Evolutionary conservation across 1,140 invertebrate species (phyloP), one percentile per base, ranked within the genome.

Genomic region (Diabrotica virgifera): DNA sequence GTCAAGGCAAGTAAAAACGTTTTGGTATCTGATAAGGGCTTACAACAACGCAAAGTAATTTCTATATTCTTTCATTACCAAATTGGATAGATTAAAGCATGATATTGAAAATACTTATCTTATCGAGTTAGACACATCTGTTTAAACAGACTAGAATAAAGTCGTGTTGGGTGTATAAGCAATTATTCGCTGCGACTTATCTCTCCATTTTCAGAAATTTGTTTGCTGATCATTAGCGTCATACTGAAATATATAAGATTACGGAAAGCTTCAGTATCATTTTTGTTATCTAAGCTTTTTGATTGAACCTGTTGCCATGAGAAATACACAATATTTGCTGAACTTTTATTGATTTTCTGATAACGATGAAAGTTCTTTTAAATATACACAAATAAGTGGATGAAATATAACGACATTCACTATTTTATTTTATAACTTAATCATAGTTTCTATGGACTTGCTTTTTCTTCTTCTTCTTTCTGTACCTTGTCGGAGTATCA

Each of bases 81-180:
- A 59, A 59, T 51, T 59, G 58, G 58, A 12, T 46, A 59, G 58
- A 59, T 59, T 59, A 59, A 35, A 50, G 40, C 58, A 50, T 24
- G 38, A 59, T 65, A 65, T 65, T 65, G 52, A n/a, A 46, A 46
- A 46, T 65, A 55, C 64, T 60, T 65, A 65, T 65, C 64, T 65
- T 60, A 65, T 65, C 64, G 10, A 54, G 36, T 12, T 60, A 60
- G 64, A 24, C 36, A 52, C 64, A 65, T 65, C 64, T 65, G 64
- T 59, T 40, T 59, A 59, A 59, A 59, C 58, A 59, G 11, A 59
- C 38, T 38, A 8, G 14, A 59, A 59, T 59, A 14, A 59, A 59
- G 58, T 59, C 37, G 13, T 50, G 40, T 50, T 46, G 38, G 58
- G 58, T 59, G 38, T 59, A 59, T 46, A 38, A 50, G 14, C 40